These are phyloP conservation scores for Leptobrachium ailaonicum DNA, from an alignment of 2,113 vertebrate genomes.

Conservation along the genomic window DNA sequence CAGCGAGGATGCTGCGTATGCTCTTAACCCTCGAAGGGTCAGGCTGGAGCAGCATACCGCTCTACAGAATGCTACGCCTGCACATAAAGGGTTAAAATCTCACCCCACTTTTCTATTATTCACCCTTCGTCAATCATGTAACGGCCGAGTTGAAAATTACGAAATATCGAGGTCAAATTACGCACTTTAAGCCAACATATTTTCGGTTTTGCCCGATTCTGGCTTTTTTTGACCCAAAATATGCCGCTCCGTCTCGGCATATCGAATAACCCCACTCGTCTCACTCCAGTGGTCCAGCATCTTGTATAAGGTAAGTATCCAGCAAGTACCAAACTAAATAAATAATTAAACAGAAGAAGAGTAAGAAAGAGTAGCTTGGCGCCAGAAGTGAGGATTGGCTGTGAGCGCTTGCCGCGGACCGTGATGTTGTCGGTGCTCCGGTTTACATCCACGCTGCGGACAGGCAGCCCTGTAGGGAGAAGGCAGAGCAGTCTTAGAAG, in stretches of 20 bases:
- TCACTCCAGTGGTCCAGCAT: conserved; percentile 33
- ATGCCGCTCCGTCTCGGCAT: too few species aligned
- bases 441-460: conserved; percentile 97
- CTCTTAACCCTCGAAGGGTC: not conserved
- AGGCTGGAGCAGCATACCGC: too few species aligned
- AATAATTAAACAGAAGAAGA: too few species aligned
- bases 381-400: conserved; percentile 93
- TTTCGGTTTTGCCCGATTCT: too few species aligned
- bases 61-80: too few species aligned
- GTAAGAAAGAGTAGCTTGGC: conserved; percentile 50
- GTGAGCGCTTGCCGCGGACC: conserved; percentile 97
- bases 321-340: too few species aligned
- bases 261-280: too few species aligned
- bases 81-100: not conserved
- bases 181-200: too few species aligned
- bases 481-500: conserved; percentile 97
- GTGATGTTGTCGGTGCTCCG: conserved; percentile 98
- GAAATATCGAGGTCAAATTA: too few species aligned
- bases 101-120: conserved; percentile 30
- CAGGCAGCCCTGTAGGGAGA: conserved; percentile 97
- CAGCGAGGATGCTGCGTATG: not conserved
- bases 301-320: not conserved
- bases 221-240: too few species aligned
- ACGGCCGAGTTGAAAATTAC: too few species aligned
- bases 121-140: too few species aligned